Percentiles rank a stretch among this genome's conserved stretches.
phyloP scores from a whole-genome alignment of 2,888 invertebrate genomes.

The Epinotia bilunana region DNA sequence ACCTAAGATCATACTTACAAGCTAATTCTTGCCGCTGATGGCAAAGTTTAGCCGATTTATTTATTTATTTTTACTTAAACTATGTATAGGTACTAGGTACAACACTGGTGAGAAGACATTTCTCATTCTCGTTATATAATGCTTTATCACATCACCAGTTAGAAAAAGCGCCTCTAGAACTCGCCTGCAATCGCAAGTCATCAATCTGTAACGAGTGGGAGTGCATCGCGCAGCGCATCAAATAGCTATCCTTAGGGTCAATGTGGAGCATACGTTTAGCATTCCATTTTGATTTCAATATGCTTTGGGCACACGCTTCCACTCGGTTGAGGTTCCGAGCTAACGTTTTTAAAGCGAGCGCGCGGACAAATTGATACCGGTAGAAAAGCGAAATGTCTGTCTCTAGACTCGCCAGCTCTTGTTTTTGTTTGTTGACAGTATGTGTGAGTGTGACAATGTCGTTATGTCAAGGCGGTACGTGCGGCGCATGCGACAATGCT shows the following conservation, averaged over 20 bases:
- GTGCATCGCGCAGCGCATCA: not conserved
- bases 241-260: not conserved
- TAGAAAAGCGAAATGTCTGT: not conserved
- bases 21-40: no score
- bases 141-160: no score
- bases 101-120: no score
- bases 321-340: no score
- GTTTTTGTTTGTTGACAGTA: conserved; percentile 16
- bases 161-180: no score
- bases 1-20: no score
- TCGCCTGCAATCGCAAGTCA: not conserved
- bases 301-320: not conserved
- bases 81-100: no score
- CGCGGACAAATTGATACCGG: not conserved
- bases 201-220: not conserved
- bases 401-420: not conserved
- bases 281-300: not conserved
- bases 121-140: no score
- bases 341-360: not conserved
- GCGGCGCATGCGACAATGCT: conserved; percentile 13
- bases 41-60: no score
- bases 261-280: not conserved
- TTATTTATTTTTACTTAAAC: no score
- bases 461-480: conserved; percentile 15
- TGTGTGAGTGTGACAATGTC: conserved; percentile 19